A percentile compares a stretch with the other conserved stretches of the same genome.
phyloP scores from a whole-genome alignment of 53 echinoderm and acorn worm species.

The Antedon mediterranea region DNA sequence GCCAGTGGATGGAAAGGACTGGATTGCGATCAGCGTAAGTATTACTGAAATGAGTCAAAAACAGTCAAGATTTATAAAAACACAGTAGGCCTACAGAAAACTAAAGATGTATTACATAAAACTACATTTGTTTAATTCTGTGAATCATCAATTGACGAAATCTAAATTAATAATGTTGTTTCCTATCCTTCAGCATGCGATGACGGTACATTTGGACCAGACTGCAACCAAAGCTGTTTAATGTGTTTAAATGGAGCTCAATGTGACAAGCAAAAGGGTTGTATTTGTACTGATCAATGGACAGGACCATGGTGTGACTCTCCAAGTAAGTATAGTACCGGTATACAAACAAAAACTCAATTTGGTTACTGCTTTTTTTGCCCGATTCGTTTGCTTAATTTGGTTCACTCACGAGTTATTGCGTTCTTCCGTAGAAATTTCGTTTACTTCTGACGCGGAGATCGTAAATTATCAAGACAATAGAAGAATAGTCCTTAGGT shows the following conservation, averaged over 20 bases:
- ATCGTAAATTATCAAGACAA: not conserved
- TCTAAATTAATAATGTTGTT: no score
- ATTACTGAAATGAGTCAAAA: not conserved
- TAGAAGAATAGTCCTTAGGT: not conserved
- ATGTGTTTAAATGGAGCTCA: not conserved
- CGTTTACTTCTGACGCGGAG: not conserved
- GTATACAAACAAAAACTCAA: no score
- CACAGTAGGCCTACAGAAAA: no score
- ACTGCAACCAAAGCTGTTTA: not conserved
- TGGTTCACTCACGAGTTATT: no score
- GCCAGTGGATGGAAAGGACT: conserved; percentile 10
- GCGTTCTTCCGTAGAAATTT: not conserved
- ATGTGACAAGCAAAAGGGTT: conserved; percentile 4
- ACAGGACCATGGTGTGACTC: conserved; percentile 26
- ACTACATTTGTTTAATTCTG: no score
- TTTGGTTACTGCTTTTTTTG: no score
- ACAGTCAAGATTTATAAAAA: no score
- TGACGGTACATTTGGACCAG: not conserved
- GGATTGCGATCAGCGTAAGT: conserved; percentile 7
- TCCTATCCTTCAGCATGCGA: not conserved
- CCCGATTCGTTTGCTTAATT: no score
- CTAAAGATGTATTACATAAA: no score
- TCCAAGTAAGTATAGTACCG: not conserved
- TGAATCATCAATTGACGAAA: no score
- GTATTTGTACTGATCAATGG: conserved; percentile 29